Evolutionary conservation across 2,113 vertebrate genomes (phyloP).

Genomic region (Toxostoma redivivum): DNA sequence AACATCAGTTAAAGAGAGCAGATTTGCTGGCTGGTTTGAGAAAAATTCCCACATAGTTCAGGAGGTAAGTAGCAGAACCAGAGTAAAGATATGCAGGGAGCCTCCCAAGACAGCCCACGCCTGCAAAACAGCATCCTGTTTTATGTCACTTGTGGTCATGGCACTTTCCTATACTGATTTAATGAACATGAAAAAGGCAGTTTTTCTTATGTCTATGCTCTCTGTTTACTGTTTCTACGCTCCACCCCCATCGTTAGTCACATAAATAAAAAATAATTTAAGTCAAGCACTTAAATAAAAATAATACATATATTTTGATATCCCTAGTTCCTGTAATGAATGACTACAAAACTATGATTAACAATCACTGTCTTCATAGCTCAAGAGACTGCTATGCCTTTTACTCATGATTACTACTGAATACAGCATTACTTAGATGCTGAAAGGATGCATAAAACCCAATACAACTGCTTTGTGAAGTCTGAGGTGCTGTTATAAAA

Average conservation of each 20-base stretch:
- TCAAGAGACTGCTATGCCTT: neutral
- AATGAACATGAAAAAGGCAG: neutral
- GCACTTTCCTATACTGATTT: neutral
- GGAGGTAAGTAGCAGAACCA: neutral
- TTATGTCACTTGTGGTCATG: neutral
- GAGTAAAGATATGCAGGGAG: neutral
- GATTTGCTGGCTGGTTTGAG: neutral
- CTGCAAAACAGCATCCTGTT: neutral
- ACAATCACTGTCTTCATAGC: conserved; percentile 3
- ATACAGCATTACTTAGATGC: neutral
- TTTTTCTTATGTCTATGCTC: neutral
- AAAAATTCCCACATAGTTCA: neutral
- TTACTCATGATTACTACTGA: neutral
- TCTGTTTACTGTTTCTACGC: neutral
- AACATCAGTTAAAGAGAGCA: neutral
- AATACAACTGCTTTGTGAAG: neutral
- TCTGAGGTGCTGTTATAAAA: neutral
- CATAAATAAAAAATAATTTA: neutral
- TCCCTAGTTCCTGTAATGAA: neutral
- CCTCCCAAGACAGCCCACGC: neutral
- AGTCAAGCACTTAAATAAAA: conserved; percentile 1
- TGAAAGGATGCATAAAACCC: neutral
- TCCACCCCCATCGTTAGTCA: neutral
- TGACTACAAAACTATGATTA: conserved; percentile 1
- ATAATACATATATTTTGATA: neutral